Evolutionary conservation across 2,797 vertebrate species (phyloP).

Genomic region (Pangasius krempfi): DNA sequence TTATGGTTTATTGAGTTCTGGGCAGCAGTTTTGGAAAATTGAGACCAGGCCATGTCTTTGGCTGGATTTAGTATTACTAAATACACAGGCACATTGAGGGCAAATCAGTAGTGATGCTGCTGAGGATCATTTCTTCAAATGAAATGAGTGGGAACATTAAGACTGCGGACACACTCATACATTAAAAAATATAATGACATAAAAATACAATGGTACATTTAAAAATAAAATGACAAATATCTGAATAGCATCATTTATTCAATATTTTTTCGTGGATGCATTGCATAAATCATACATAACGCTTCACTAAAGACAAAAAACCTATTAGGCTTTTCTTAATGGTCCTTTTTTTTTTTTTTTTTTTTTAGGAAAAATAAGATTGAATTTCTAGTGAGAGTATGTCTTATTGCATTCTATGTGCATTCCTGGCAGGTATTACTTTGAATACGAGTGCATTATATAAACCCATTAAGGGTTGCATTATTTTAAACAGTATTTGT

Average conservation of each 20-base stretch:
- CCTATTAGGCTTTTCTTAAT: background rate
- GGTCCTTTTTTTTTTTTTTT: background rate
- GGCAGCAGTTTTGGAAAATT: conserved; percentile 29
- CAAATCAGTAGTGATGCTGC: background rate
- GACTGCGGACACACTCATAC: background rate
- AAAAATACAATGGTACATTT: no score
- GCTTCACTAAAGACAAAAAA: background rate
- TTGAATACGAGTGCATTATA: background rate
- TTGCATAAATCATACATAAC: background rate
- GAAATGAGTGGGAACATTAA: background rate
- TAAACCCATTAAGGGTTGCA: background rate
- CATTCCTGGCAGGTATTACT: background rate
- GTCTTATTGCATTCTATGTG: background rate
- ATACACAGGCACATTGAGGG: background rate
- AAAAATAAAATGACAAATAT: background rate
- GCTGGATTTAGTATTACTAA: background rate
- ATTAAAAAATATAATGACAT: background rate
- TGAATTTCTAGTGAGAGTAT: background rate
- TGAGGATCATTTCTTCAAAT: background rate
- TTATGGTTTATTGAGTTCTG: background rate
- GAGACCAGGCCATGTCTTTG: conserved; percentile 13
- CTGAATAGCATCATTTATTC: background rate
- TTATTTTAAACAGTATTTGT: background rate
- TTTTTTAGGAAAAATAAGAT: background rate
- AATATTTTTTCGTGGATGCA: background rate